phyloP scores from a whole-genome alignment of 2,888 invertebrate genomes.

The Agonopterix heracliana region DNA sequence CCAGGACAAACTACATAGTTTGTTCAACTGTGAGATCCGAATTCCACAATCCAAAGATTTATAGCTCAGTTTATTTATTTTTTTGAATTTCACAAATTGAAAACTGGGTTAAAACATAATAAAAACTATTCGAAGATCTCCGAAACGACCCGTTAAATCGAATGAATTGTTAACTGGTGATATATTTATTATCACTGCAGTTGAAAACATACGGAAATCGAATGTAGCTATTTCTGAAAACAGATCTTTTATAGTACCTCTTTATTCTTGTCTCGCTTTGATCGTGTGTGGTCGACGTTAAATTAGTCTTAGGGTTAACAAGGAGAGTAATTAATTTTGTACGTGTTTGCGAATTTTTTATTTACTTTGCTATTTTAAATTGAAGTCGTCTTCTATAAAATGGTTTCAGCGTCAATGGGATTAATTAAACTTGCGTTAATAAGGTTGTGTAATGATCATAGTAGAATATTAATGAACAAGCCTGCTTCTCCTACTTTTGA shows the following conservation, averaged over 20 bases:
- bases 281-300: slow-evolving; percentile 59
- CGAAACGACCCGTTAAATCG: slow-evolving; percentile 43
- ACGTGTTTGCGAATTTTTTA: background rate
- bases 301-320: slow-evolving; percentile 4
- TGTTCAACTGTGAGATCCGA: too few relatives aligned
- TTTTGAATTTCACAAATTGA: slow-evolving; percentile 4
- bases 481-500: too few relatives aligned
- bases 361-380: background rate
- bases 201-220: slow-evolving; percentile 51
- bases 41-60: too few relatives aligned
- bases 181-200: slow-evolving; percentile 62
- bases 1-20: too few relatives aligned
- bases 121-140: slow-evolving; percentile 37
- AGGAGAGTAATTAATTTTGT: background rate
- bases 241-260: slow-evolving; percentile 50
- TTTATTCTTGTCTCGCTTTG: slow-evolving; percentile 45
- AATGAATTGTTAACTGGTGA: slow-evolving; percentile 54
- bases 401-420: too few relatives aligned
- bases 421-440: too few relatives aligned
- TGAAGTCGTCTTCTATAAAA: too few relatives aligned
- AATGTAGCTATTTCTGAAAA: slow-evolving; percentile 55
- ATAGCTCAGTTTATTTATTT: background rate
- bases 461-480: too few relatives aligned
- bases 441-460: too few relatives aligned
- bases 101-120: slow-evolving; percentile 25